These are phyloP conservation scores for Sanderia malayensis DNA, from an alignment of 30 jellyfish, hydroid and myxozoan species.

Conservation along the genomic window DNA sequence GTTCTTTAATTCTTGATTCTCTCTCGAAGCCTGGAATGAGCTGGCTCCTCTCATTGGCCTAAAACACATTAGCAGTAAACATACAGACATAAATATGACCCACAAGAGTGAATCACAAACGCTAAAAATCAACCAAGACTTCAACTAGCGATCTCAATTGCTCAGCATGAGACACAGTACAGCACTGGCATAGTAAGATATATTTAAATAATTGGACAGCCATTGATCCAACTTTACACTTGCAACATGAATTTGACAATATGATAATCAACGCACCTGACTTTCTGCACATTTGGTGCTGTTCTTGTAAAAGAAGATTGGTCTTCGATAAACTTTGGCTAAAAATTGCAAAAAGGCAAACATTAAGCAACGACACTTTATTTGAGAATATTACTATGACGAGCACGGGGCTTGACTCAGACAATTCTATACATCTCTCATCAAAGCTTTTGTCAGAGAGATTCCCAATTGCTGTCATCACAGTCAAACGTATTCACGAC, in stretches of 20 bases:
- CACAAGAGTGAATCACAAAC: too few species aligned
- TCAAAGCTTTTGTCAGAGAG: constrained; percentile 14
- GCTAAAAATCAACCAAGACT: too few species aligned
- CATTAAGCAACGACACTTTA: not conserved
- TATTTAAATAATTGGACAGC: too few species aligned
- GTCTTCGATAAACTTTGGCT: not conserved
- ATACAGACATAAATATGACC: too few species aligned
- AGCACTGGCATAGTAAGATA: too few species aligned
- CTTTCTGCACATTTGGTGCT: not conserved
- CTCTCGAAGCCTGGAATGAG: constrained; percentile 3
- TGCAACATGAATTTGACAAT: too few species aligned
- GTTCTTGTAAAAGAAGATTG: not conserved
- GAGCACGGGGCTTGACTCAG: constrained; percentile 6
- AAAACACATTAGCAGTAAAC: too few species aligned
- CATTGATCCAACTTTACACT: too few species aligned
- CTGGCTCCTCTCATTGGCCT: constrained; percentile 5
- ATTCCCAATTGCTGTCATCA: constrained; percentile 39
- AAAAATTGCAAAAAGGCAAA: too few species aligned
- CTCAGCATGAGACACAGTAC: too few species aligned
- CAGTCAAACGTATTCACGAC: constrained; percentile 1
- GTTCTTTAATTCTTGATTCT: constrained; percentile 4
- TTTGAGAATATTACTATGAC: not conserved
- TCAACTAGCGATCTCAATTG: too few species aligned
- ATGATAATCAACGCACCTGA: too few species aligned
- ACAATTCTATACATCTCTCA: not conserved